Evolutionary conservation across 2,797 vertebrate species (phyloP), one percentile per base, ranked within the genome.

Genomic region (Enteromius mattozi): DNA sequence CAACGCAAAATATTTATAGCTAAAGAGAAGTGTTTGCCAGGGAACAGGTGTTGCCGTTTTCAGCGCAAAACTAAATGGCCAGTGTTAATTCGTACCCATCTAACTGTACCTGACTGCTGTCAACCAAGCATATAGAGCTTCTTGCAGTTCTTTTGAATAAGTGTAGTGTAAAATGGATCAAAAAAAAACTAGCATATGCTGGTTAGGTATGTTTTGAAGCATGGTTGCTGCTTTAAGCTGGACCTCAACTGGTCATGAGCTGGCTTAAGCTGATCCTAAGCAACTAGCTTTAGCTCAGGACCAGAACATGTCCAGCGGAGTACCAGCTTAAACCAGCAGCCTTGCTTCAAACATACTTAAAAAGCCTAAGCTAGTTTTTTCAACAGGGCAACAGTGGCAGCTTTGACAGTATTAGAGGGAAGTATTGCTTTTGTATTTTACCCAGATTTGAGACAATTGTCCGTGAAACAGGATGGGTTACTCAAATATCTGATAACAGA

Each of bases 41-140:
- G 86, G 78, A 92, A 89, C 93, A 94, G 92, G 92, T 94, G 93
- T 92, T 94, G 87, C 90, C 86, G 88, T 91, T 88, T 89, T 89
- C 27, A 88, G 90, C 85, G 51, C 19, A 87, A 86, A 88, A 92
- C 91, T 93, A 93, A 94, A 92, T 93, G 92, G 92, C 85, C 51
- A 37, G 9, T 47, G 86, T 88, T 91, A 91, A 89, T 70, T 88
- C 89, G 81, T 90, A 82, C 78, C 75, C 9, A 0, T 71, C 84
- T 91, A 83, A 86, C 86, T 88, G 83, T 87, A 90, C 88, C 91
- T 91, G 92, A 91, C 87, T 88, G 82, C 81, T 88, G 82, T 83
- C 89, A 76, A 85, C 86, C 86, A 88, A 89, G 90, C 83, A 21
- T 17, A 4, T 37, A 82, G 5, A 42, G 27, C 49, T 49, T 27